These are phyloP conservation scores for Euleptes europaea DNA, from an alignment of 2,113 vertebrate species.

Conservation along the genomic window DNA sequence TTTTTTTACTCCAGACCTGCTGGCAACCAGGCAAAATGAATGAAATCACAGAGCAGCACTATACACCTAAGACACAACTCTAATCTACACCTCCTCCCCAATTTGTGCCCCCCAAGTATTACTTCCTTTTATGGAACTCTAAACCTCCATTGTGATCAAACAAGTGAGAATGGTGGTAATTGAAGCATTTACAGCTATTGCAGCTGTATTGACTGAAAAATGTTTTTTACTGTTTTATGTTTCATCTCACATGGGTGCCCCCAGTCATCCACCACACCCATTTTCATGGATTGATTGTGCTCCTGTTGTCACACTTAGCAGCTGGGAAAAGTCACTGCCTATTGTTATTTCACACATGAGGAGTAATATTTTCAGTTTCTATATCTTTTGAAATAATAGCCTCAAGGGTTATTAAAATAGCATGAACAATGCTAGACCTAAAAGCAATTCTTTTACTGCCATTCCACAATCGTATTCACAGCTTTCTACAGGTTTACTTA, in stretches of 20 bases:
- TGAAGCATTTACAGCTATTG: background rate
- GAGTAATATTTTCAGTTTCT: slow-evolving; percentile 13
- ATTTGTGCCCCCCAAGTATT: background rate
- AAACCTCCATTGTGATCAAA: background rate
- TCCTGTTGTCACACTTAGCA: slow-evolving; percentile 4
- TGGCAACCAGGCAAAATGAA: background rate
- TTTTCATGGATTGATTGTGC: background rate
- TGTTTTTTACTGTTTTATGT: background rate
- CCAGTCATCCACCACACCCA: background rate
- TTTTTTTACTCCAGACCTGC: too few species aligned
- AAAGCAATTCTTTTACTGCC: background rate
- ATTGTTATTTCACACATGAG: slow-evolving; percentile 11
- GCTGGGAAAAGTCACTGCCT: slow-evolving; percentile 25
- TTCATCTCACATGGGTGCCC: background rate
- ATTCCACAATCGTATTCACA: background rate
- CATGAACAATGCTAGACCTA: slow-evolving; percentile 17
- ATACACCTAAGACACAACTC: background rate
- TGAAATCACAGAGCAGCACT: background rate
- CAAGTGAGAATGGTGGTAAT: background rate
- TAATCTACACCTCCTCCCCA: background rate
- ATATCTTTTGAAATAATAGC: slow-evolving; percentile 15
- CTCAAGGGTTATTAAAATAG: slow-evolving; percentile 16
- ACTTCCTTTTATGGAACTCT: background rate
- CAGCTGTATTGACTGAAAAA: background rate
- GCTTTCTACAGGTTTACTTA: background rate